phyloP scores from a whole-genome alignment of 2,113 vertebrate species.

The Pseudopodoces humilis region DNA sequence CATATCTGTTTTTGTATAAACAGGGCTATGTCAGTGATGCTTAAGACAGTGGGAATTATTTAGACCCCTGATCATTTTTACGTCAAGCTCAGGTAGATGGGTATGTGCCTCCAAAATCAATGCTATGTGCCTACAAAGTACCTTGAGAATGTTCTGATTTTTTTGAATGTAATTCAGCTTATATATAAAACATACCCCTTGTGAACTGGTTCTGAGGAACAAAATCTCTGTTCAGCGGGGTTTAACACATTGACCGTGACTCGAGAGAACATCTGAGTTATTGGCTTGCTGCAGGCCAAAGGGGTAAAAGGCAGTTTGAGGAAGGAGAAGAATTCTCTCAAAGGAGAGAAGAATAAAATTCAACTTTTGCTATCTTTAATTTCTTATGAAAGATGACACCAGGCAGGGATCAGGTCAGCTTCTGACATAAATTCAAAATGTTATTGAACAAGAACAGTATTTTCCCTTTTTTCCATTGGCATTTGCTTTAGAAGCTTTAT shows the following conservation, averaged over 20 bases:
- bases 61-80: background rate
- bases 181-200: background rate
- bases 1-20: background rate
- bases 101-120: background rate
- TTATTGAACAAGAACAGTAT: background rate
- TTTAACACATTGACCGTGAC: background rate
- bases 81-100: background rate
- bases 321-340: background rate
- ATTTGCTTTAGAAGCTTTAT: background rate
- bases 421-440: background rate
- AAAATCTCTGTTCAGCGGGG: background rate
- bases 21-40: background rate
- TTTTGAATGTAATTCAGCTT: background rate
- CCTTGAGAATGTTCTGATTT: background rate
- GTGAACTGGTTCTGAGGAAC: background rate
- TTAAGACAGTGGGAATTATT: background rate
- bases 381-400: background rate
- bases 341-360: background rate
- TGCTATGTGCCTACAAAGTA: background rate
- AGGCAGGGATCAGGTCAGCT: background rate
- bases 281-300: background rate
- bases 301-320: background rate
- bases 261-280: background rate
- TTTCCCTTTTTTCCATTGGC: background rate
- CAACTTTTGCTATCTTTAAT: background rate